These are phyloP conservation scores for Meandrina meandrites DNA, from an alignment of 92 coral and sea anemone species.

Conservation along the genomic window DNA sequence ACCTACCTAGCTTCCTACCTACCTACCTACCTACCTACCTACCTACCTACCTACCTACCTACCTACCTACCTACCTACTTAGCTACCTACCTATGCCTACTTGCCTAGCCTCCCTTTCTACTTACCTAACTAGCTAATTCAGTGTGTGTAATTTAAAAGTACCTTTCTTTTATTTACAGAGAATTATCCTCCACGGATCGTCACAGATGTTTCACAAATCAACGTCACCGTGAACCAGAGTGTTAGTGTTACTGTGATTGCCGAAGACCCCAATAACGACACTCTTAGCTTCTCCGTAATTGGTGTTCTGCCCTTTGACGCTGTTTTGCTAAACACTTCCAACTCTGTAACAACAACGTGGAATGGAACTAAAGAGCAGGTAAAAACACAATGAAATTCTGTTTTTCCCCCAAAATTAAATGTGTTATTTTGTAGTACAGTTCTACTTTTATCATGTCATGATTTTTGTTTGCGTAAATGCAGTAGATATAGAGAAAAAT, in stretches of 20 bases:
- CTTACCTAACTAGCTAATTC: no score
- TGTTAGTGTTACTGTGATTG: conserved; percentile 35
- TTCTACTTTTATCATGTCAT: no score
- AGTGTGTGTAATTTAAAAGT: neutral
- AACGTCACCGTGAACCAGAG: conserved; percentile 46
- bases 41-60: neutral
- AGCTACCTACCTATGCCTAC: neutral
- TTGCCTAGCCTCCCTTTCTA: neutral
- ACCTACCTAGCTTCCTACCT: no score
- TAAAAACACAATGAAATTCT: neutral
- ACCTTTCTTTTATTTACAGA: conserved; percentile 24
- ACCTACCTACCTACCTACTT: no score
- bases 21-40: neutral
- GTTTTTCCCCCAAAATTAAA: neutral
- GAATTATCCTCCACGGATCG: conserved; percentile 36
- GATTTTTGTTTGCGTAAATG: no score
- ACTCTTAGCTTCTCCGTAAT: conserved; percentile 27
- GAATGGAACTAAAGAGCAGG: conserved; percentile 27
- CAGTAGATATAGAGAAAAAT: no score
- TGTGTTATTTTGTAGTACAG: neutral
- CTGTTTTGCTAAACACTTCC: conserved; percentile 3
- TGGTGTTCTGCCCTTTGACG: conserved; percentile 31
- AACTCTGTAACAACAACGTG: conserved; percentile 5
- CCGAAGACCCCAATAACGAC: conserved; percentile 50
- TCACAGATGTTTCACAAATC: conserved; percentile 33